Base-by-base conservation (phyloP, 1,140 invertebrate genomes). In the Zaprionus camerounensis region DNA sequence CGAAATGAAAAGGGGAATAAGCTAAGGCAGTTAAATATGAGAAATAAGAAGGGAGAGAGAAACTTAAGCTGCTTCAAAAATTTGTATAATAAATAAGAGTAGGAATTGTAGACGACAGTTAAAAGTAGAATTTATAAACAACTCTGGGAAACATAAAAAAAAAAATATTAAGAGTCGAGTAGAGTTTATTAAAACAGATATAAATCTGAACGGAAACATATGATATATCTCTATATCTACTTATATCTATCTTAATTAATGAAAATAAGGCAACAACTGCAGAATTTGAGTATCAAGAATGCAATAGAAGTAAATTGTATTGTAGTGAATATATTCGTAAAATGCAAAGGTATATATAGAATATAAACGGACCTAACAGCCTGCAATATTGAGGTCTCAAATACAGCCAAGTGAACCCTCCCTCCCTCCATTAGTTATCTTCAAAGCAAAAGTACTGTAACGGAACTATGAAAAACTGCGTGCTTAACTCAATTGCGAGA, bases 401-500 rank as follows among this genome's bases (percentile, higher is more conserved):
- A 5, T 2, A 1, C 2, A 12, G 9, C 2, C 5, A 1, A 12
- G 9, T 13, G 4, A 49, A 49, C 46, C 6, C 4, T 5, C 5
- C 5, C 1, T n/a, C 46, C 17, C 11, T 20, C 46, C 12, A 6
- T 44, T 7, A 44, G 6, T 22, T 22, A 11, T 17, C 4, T 12
- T 51, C 46, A 51, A 51, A 24, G 46, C 17, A 20, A 24, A 3
- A 13, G 2, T 17, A 2, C 15, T 17, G 2, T 1, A 46, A 7
- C 6, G 22, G 2, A 53, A 53, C 46, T 51, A 53, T 65, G 62
- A 38, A n/a, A 51, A 70, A 62, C 68, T 61, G 20, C 38, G 41
- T 36, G 28, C 46, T 58, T 59, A 49, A 65, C 69, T 71, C 61
- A 44, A 71, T 71, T 61, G 59, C 22, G 22, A 56, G 36, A n/a